Evolutionary conservation across 2,888 invertebrate genomes (phyloP).

Genomic region (Sturmia bella): DNA sequence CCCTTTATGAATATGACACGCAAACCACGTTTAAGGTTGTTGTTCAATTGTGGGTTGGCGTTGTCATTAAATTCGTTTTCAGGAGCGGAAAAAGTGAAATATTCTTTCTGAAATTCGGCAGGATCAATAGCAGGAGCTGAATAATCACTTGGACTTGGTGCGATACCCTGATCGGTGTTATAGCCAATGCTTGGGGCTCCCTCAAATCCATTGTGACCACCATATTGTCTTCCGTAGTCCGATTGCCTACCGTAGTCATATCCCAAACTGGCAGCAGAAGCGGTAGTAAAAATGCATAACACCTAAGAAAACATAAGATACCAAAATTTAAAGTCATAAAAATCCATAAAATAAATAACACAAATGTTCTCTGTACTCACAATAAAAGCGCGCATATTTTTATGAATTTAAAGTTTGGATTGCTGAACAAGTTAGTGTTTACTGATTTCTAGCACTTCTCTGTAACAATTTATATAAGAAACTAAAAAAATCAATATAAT

Average conservation of each 20-base stretch:
- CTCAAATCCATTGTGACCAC: not conserved
- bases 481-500: not conserved
- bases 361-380: slow-evolving; percentile 58
- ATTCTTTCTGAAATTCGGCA: slow-evolving; percentile 72
- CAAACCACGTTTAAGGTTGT: slow-evolving; percentile 74
- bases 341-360: too few species aligned
- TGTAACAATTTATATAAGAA: slow-evolving; percentile 53
- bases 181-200: not conserved
- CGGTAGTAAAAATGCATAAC: slow-evolving; percentile 69
- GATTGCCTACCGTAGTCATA: slow-evolving; percentile 69
- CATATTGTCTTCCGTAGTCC: not conserved
- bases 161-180: slow-evolving; percentile 25
- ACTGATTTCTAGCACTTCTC: slow-evolving; percentile 33
- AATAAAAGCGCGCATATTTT: slow-evolving; percentile 85
- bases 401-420: slow-evolving; percentile 83
- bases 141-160: slow-evolving; percentile 23
- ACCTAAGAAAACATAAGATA: slow-evolving; percentile 50
- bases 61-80: slow-evolving; percentile 77
- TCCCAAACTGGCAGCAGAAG: slow-evolving; percentile 70
- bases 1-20: slow-evolving; percentile 80
- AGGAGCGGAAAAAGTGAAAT: slow-evolving; percentile 78
- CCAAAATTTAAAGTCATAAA: too few species aligned
- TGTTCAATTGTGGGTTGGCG: slow-evolving; percentile 71
- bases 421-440: slow-evolving; percentile 41
- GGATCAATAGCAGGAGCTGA: slow-evolving; percentile 41